A percentile compares a stretch with the other conserved stretches of the same genome.
Evolutionary conservation across 2,888 invertebrate species (phyloP).

Genomic region (Argyresthia goedartella): DNA sequence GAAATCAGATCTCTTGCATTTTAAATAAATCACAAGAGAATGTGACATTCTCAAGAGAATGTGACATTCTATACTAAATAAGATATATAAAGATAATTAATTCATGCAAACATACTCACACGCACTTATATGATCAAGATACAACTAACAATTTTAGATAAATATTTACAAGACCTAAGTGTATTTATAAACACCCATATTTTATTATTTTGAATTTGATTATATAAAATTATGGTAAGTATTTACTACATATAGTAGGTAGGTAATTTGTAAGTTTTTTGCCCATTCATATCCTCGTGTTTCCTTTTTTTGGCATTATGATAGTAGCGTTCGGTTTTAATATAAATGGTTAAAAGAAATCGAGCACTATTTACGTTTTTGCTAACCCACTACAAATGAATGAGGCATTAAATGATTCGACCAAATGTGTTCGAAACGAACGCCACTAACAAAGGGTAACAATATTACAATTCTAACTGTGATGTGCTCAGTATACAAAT

Average conservation of each 20-base stretch:
- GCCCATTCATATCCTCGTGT: not conserved
- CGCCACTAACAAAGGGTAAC: not conserved
- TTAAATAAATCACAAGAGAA: not conserved
- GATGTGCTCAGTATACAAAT: conserved; percentile 22
- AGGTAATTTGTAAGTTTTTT: not conserved
- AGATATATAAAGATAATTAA: not conserved
- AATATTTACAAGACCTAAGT: conserved; percentile 1
- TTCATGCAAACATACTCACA: conserved; percentile 3
- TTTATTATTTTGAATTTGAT: not conserved
- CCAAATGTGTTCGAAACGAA: too few relatives aligned
- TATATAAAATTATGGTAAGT: not conserved
- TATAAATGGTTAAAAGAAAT: not conserved
- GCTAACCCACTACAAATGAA: too few relatives aligned
- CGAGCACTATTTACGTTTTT: too few relatives aligned
- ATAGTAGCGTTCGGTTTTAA: too few relatives aligned
- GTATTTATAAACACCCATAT: not conserved
- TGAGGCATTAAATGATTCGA: too few relatives aligned
- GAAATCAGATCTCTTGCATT: conserved; percentile 1
- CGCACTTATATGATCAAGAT: conserved; percentile 1
- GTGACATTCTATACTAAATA: not conserved
- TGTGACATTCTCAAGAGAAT: not conserved
- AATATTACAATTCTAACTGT: conserved; percentile 9
- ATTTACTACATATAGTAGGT: not conserved
- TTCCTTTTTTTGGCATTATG: too few relatives aligned
- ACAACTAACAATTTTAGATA: conserved; percentile 1